Evolutionary conservation across 2,797 vertebrate genomes (phyloP).

Genomic region (Neosilurus mollespiculum): DNA sequence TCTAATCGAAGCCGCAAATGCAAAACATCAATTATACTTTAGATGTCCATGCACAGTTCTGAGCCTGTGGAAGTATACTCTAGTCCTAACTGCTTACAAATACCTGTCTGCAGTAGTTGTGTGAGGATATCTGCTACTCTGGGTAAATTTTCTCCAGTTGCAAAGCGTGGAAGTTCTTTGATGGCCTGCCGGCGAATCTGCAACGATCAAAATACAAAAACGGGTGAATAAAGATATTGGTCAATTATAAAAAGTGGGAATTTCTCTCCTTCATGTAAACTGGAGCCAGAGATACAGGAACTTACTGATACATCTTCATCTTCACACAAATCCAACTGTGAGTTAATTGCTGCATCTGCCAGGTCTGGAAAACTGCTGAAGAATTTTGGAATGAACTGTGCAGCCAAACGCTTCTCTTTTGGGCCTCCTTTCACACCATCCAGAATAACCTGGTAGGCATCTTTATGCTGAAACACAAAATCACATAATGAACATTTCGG

Average conservation of each 20-base stretch:
- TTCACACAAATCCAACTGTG: constrained; percentile 96
- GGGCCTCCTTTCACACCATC: constrained; percentile 93
- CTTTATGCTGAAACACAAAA: constrained; percentile 83
- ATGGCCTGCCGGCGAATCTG: constrained; percentile 97
- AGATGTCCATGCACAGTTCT: too few species aligned
- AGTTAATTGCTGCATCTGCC: constrained; percentile 94
- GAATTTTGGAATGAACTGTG: constrained; percentile 98
- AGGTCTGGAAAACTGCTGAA: constrained; percentile 96
- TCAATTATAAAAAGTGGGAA: neutral
- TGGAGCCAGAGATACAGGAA: neutral
- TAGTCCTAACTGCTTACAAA: neutral
- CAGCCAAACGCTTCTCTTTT: constrained; percentile 95
- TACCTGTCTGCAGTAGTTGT: constrained; percentile 96
- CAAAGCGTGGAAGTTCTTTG: constrained; percentile 96
- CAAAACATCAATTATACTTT: too few species aligned
- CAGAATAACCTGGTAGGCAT: constrained; percentile 92
- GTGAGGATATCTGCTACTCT: constrained; percentile 96
- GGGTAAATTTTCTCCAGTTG: constrained; percentile 94
- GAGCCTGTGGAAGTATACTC: neutral
- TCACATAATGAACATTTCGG: neutral
- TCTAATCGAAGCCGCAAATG: too few species aligned
- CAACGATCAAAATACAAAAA: constrained; percentile 16
- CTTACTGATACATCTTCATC: constrained; percentile 98
- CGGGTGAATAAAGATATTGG: neutral
- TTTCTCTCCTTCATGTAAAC: neutral